Percentiles rank a stretch among this genome's conserved stretches.
These are phyloP conservation scores for Chaunax sp. DNA, from an alignment of 2,797 vertebrate species.

Conservation along the genomic window DNA sequence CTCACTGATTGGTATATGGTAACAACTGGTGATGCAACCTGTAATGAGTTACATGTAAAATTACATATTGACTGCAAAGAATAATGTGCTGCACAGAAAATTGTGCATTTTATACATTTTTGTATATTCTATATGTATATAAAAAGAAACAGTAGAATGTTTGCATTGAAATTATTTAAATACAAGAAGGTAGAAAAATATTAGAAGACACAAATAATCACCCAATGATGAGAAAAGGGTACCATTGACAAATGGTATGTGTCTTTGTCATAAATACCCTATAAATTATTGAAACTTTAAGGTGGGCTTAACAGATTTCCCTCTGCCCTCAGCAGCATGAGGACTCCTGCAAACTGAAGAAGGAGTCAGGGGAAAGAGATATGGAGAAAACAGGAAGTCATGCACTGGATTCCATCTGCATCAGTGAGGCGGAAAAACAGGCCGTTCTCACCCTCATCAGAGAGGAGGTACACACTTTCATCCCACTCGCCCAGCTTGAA, in stretches of 20 bases:
- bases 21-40: too few relatives aligned
- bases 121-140: too few relatives aligned
- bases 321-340: conserved; percentile 17
- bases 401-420: conserved; percentile 88
- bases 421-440: conserved; percentile 88
- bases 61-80: too few relatives aligned
- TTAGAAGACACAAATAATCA: neutral
- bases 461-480: conserved; percentile 86
- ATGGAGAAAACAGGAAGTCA: conserved; percentile 80
- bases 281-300: neutral
- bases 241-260: too few relatives aligned
- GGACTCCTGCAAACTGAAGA: too few relatives aligned
- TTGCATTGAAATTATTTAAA: conserved; percentile 1
- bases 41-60: too few relatives aligned
- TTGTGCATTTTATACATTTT: too few relatives aligned
- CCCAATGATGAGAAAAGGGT: too few relatives aligned
- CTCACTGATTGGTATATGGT: too few relatives aligned
- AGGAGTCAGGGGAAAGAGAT: conserved; percentile 21
- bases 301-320: conserved; percentile 39
- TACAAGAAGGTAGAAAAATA: neutral
- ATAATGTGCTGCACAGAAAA: too few relatives aligned
- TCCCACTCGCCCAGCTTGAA: neutral
- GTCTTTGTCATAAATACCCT: neutral
- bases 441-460: conserved; percentile 91
- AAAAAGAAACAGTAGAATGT: too few relatives aligned